These are phyloP conservation scores for Bugulina stolonifera DNA, from an alignment of 2,888 invertebrate genomes.

Conservation along the genomic window DNA sequence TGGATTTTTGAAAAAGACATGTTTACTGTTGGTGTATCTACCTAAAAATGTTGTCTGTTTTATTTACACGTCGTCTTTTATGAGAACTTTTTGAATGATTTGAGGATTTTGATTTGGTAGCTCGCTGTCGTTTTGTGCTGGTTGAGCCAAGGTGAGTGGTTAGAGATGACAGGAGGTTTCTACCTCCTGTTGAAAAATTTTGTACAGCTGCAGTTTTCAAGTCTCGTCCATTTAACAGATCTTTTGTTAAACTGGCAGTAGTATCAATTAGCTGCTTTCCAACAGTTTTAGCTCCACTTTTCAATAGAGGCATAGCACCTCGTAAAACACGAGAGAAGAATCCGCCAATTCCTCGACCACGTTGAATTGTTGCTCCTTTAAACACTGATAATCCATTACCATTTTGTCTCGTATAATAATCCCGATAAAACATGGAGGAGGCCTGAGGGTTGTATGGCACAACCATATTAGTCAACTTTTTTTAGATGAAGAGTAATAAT, in stretches of 20 bases:
- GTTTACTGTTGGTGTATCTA: no score
- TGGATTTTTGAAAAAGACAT: no score
- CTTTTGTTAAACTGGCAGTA: not conserved
- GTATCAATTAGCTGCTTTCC: not conserved
- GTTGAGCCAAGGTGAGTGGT: not conserved
- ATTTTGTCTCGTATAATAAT: not conserved
- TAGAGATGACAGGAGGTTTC: not conserved
- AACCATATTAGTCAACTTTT: not conserved
- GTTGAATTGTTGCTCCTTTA: not conserved
- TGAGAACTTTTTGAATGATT: not conserved
- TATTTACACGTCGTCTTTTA: not conserved
- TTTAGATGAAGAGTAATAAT: not conserved
- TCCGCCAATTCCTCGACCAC: not conserved
- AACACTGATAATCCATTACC: not conserved
- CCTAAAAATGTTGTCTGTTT: no score
- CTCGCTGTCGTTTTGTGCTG: not conserved
- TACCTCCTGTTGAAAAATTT: not conserved
- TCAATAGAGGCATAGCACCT: not conserved
- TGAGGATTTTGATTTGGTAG: not conserved
- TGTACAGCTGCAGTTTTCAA: not conserved
- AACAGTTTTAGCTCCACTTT: not conserved
- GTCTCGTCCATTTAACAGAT: not conserved
- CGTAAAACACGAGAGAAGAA: not conserved
- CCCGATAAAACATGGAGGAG: not conserved
- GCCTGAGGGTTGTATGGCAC: not conserved